Evolutionary conservation across 2,113 vertebrate genomes (phyloP), one percentile per base, ranked within the genome.

Genomic region (Cyphomyrus plagiostoma): DNA sequence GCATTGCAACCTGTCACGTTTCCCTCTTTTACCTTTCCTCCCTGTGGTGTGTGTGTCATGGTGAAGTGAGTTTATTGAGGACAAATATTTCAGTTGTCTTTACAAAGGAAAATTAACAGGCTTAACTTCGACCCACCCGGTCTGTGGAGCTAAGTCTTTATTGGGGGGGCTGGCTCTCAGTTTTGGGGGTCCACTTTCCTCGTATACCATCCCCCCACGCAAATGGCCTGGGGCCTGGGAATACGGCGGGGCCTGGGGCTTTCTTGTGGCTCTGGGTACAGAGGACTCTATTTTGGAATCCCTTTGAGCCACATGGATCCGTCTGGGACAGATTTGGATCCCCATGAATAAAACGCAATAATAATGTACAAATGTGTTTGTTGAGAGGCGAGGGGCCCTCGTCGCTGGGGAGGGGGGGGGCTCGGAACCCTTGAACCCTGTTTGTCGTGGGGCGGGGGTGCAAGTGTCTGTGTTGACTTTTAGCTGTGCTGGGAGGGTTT

Each of bases 321-420:
- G 91, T 92, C 89, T 92, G 92, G 91, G 90, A 92, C 83, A 91
- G 89, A 91, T 92, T 92, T 89, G 83, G 88, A 91, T 89, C 39
- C 84, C 84, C 70, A 77, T 42, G 70, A 77, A 77, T 39, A 77
- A 86, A 90, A 88, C 88, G 89, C 87, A 91, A 90, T 91, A 90
- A 92, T 90, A 92, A 91, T 89, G 90, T 91, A 90, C 90, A 91
- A 92, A 92, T 92, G 90, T 90, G 92, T 90, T 92, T 92, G 92
- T 90, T 91, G 90, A 92, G 89, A 89, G 90, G 90, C 87, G 91
- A 77, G 53, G 90, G n/a, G 50, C 77, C 45, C 87, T 91, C 77
- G 92, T 87, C 3, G 49, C 45, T 6, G 1, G 49, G 77, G 46
- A n/a, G n/a, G n/a, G n/a, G n/a, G n/a, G 23, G 45, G 13, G n/a